Evolutionary conservation across 2,113 vertebrate species (phyloP).

Genomic region (Myodes glareolus): DNA sequence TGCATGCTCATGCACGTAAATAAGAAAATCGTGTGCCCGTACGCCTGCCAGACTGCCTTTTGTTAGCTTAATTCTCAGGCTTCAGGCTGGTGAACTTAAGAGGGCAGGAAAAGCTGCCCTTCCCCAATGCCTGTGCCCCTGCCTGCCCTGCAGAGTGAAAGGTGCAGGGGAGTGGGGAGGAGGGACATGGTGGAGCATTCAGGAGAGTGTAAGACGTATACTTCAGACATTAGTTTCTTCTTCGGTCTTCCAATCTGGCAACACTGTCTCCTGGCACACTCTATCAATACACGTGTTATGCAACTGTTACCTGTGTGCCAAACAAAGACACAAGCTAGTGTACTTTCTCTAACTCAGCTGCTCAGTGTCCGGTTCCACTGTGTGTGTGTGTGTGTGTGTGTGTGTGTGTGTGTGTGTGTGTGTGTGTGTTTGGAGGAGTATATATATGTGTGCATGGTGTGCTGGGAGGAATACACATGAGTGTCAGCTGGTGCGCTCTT

Average conservation of each 20-base stretch:
- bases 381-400: not conserved
- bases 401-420: not conserved
- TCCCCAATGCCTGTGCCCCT: not conserved
- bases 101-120: not conserved
- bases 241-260: not conserved
- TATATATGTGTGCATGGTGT: not conserved
- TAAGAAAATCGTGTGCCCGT: not conserved
- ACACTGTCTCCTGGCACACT: not conserved
- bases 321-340: not conserved
- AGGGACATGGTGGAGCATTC: rapidly evolving
- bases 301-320: not conserved
- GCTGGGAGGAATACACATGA: not conserved
- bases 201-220: no score
- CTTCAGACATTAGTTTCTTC: not conserved
- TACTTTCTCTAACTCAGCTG: not conserved
- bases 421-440: not conserved
- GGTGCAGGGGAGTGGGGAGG: not conserved
- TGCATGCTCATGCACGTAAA: not conserved
- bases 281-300: not conserved
- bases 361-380: not conserved
- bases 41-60: no score
- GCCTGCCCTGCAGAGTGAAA: not conserved
- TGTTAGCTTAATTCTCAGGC: not conserved
- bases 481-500: not conserved
- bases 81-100: not conserved